phyloP scores from a whole-genome alignment of 2,888 invertebrate species.

The Nebria salina region DNA sequence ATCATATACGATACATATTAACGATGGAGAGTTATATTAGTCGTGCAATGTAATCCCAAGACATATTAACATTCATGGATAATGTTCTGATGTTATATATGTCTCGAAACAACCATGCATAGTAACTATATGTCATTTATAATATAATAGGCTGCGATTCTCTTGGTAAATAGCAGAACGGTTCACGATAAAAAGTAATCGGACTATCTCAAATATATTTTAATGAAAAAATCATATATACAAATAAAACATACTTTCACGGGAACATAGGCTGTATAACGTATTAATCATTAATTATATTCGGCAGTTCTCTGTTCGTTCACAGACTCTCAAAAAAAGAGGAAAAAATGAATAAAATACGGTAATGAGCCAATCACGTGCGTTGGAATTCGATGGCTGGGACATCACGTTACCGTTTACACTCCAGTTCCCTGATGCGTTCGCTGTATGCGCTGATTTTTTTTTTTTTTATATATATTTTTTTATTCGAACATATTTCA shows the following conservation, averaged over 20 bases:
- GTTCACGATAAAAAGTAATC: too few species aligned
- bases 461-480: background rate
- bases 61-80: too few species aligned
- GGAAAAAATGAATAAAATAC: constrained; percentile 6
- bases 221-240: background rate
- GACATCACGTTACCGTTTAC: constrained; percentile 21
- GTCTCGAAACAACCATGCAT: too few species aligned
- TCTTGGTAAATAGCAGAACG: too few species aligned
- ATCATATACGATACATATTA: too few species aligned
- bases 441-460: constrained; percentile 21
- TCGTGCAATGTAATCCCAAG: too few species aligned
- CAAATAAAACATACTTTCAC: background rate
- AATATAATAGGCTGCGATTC: too few species aligned
- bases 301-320: constrained; percentile 7
- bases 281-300: constrained; percentile 45
- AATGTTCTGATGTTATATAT: too few species aligned
- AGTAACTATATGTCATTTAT: too few species aligned
- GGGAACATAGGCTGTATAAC: constrained; percentile 18
- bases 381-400: constrained; percentile 42
- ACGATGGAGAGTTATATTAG: too few species aligned
- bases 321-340: background rate
- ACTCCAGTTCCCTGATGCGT: background rate
- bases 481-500: constrained; percentile 28
- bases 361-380: constrained; percentile 44
- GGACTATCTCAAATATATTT: too few species aligned